Percentiles rank a stretch among this genome's conserved stretches.
Conservation (phyloP, 1,140 invertebrate species). For the Listronotus bonariensis region DNA sequence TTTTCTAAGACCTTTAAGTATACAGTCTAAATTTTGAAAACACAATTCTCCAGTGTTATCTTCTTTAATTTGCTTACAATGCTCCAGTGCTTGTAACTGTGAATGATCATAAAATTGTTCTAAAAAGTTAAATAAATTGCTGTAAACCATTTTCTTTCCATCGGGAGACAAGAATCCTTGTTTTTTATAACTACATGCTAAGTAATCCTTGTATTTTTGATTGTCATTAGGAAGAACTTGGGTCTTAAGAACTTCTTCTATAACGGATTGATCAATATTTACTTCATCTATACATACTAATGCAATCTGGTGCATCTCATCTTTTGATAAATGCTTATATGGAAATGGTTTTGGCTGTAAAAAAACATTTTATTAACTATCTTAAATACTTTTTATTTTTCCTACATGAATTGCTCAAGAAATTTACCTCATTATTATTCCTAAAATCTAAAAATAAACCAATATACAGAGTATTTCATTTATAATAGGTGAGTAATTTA, state of each 20-base stretch:
- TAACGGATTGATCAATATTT: conserved; percentile 27
- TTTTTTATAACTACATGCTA: conserved; percentile 45
- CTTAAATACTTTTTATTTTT: too few species aligned
- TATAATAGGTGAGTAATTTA: too few species aligned
- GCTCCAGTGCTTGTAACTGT: conserved; percentile 19
- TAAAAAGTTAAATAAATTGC: conserved; percentile 22
- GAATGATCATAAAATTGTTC: conserved; percentile 17
- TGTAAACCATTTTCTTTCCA: conserved; percentile 32
- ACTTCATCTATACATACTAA: conserved; percentile 35
- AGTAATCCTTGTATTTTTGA: conserved; percentile 39
- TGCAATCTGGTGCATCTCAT: conserved; percentile 11
- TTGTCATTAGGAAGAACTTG: conserved; percentile 19
- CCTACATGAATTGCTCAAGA: too few species aligned
- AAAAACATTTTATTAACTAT: too few species aligned
- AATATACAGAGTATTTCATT: too few species aligned
- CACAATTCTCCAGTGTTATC: conserved; percentile 21
- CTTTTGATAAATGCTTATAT: background rate
- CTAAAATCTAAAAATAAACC: too few species aligned
- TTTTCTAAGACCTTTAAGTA: conserved; percentile 9
- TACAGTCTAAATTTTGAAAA: conserved; percentile 26
- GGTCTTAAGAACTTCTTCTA: conserved; percentile 22
- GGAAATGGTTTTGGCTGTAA: background rate
- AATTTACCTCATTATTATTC: too few species aligned
- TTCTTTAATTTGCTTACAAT: conserved; percentile 20
- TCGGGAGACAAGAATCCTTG: conserved; percentile 38